Conservation (phyloP, 2,888 invertebrate species). For the Melanotus villosus region DNA sequence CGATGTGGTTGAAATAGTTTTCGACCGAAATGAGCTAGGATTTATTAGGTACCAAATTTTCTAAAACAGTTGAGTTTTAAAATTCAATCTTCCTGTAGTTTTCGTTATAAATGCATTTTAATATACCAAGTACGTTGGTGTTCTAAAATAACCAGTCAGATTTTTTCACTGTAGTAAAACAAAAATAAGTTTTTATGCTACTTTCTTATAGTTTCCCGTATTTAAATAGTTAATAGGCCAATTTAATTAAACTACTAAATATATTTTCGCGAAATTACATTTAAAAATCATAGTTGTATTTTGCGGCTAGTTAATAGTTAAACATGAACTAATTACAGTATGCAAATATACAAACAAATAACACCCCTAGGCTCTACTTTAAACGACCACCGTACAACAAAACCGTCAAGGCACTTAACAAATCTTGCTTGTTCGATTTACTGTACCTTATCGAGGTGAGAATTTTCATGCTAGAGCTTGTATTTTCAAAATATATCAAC, state of each 20-base stretch:
- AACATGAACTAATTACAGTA: conserved; percentile 38
- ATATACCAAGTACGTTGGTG: too few relatives aligned
- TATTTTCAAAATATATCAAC: background rate
- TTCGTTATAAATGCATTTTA: too few relatives aligned
- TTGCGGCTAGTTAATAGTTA: conserved; percentile 22
- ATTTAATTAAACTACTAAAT: too few relatives aligned
- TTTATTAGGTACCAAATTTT: too few relatives aligned
- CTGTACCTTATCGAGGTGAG: conserved; percentile 23
- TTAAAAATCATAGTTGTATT: background rate
- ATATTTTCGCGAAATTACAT: conserved; percentile 1
- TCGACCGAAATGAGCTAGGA: too few relatives aligned
- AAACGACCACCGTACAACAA: conserved; percentile 25
- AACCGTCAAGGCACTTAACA: conserved; percentile 27
- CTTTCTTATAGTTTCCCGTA: too few relatives aligned
- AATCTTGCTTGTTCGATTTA: conserved; percentile 25
- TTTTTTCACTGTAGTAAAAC: too few relatives aligned
- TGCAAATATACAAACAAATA: conserved; percentile 35
- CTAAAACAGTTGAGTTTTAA: too few relatives aligned
- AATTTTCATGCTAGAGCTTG: conserved; percentile 2
- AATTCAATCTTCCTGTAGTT: too few relatives aligned
- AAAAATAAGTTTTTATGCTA: too few relatives aligned
- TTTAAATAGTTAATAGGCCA: background rate
- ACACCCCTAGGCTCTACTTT: conserved; percentile 13
- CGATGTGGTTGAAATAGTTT: too few relatives aligned
- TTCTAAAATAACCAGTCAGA: too few relatives aligned